Conservation (phyloP, 1,140 invertebrate species). For the Saccostrea glomerata region DNA sequence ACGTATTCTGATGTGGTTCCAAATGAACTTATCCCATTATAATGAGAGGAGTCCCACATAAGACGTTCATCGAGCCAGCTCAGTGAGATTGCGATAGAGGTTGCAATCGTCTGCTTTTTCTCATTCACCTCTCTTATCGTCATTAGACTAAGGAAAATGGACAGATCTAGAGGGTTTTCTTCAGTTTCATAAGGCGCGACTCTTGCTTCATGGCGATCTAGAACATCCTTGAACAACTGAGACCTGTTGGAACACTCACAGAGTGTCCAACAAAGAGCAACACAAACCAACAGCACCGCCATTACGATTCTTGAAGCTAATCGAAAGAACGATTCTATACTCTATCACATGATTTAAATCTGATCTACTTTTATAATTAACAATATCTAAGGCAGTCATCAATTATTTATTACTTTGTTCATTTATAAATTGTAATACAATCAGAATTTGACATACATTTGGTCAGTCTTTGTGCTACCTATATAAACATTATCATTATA, state of each 20-base stretch:
- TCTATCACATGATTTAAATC: too few species aligned
- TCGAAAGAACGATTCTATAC: too few species aligned
- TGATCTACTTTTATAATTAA: too few species aligned
- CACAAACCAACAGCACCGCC: too few species aligned
- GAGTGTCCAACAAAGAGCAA: too few species aligned
- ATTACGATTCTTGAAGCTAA: too few species aligned
- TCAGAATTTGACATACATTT: too few species aligned
- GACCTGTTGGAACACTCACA: background rate
- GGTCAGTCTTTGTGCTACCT: too few species aligned
- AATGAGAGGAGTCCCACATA: background rate
- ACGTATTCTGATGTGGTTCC: background rate
- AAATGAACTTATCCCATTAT: background rate
- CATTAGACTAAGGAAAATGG: background rate
- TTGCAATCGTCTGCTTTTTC: background rate
- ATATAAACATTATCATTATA: too few species aligned
- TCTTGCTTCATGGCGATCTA: background rate
- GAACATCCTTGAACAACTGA: conserved; percentile 2
- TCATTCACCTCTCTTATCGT: conserved; percentile 1
- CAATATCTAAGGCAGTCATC: too few species aligned
- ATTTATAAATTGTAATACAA: too few species aligned
- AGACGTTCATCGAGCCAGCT: background rate
- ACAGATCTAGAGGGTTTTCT: background rate
- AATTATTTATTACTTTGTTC: too few species aligned
- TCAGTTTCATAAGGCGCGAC: background rate
- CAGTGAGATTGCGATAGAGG: background rate